Conservation (phyloP, 2,797 vertebrate genomes). For the Crax fasciolata region DNA sequence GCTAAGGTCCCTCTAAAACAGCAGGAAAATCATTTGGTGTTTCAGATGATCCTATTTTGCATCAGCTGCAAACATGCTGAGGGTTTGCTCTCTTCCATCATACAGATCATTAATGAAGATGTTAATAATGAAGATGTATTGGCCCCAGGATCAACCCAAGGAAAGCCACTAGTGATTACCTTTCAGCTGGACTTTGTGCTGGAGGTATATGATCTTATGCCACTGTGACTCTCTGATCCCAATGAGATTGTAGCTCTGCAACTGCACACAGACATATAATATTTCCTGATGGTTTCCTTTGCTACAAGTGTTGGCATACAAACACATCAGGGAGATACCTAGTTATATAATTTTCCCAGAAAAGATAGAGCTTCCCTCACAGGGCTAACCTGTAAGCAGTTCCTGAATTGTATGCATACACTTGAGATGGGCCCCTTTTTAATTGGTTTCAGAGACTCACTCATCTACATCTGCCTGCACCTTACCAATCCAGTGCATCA, state of each 20-base stretch:
- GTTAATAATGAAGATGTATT: not conserved
- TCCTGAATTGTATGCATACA: not conserved
- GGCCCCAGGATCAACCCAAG: not conserved
- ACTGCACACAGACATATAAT: not conserved
- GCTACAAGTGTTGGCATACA: not conserved
- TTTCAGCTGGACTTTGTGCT: not conserved
- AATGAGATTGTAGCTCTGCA: not conserved
- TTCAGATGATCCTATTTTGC: not conserved
- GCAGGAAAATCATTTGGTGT: not conserved
- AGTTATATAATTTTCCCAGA: not conserved
- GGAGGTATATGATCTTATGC: not conserved
- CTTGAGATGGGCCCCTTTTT: not conserved
- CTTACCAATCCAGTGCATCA: not conserved
- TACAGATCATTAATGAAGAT: not conserved
- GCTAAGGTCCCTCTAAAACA: not conserved
- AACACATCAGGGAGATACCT: too few relatives aligned
- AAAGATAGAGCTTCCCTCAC: too few relatives aligned
- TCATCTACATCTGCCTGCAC: not conserved
- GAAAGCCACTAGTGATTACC: not conserved
- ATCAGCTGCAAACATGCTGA: not conserved
- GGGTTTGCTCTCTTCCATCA: not conserved
- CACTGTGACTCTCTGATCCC: not conserved
- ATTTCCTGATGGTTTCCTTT: not conserved
- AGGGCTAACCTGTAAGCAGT: not conserved
- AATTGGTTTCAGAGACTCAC: not conserved